Evolutionary conservation across 2,797 vertebrate species (phyloP).

Genomic region (Poecile montanus): DNA sequence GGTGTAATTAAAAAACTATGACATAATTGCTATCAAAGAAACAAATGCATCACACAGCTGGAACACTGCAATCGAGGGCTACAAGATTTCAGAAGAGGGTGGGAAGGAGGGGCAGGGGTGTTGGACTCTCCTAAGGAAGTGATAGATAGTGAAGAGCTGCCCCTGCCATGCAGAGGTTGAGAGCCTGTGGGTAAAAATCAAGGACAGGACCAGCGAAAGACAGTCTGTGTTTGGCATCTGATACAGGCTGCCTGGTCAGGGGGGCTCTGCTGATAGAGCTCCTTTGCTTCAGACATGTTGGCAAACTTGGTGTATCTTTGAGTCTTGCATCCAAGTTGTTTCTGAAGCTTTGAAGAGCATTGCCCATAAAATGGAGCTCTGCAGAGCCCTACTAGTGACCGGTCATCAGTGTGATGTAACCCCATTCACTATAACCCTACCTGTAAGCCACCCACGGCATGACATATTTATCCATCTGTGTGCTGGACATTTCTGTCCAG

Average conservation of each 20-base stretch:
- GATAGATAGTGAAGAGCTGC: neutral
- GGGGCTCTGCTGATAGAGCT: neutral
- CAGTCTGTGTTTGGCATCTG: neutral
- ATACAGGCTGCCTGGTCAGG: neutral
- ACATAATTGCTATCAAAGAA: neutral
- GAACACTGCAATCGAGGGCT: neutral
- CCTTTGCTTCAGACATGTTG: neutral
- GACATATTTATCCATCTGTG: neutral
- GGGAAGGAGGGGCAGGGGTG: neutral
- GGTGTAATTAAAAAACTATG: neutral
- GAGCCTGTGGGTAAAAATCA: neutral
- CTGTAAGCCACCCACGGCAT: fast-evolving
- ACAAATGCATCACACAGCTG: neutral
- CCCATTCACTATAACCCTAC: neutral
- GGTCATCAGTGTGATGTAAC: neutral
- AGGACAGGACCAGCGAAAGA: neutral
- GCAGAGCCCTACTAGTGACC: neutral
- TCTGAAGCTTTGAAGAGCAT: neutral
- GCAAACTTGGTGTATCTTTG: fast-evolving
- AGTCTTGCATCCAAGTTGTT: neutral
- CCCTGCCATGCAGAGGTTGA: neutral
- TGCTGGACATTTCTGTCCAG: neutral
- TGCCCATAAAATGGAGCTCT: neutral
- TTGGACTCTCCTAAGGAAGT: neutral
- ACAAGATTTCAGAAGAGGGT: neutral